Evolutionary conservation across 2,888 invertebrate genomes (phyloP).

Genomic region (Hyposoter dolosus): DNA sequence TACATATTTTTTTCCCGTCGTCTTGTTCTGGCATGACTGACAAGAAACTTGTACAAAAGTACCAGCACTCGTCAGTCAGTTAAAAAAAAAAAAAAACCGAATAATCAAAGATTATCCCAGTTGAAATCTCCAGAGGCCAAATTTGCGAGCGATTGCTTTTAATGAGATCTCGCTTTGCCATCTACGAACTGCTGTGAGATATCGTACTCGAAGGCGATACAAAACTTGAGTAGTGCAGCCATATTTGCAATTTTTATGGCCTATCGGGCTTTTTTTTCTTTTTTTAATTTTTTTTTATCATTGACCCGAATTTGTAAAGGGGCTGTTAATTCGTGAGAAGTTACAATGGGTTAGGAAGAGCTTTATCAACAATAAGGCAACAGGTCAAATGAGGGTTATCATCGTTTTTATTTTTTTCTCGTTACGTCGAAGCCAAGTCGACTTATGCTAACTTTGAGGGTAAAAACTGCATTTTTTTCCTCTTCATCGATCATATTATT

Average conservation of each 20-base stretch:
- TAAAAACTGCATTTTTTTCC: neutral
- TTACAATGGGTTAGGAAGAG: neutral
- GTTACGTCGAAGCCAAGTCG: neutral
- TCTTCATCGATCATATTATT: neutral
- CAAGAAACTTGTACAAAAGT: constrained; percentile 1
- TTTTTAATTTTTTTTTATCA: constrained; percentile 34
- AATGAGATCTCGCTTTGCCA: constrained; percentile 59
- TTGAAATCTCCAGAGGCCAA: constrained; percentile 36
- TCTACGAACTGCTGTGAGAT: constrained; percentile 36
- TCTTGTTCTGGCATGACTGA: neutral
- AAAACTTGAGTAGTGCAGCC: constrained; percentile 41
- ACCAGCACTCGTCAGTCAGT: neutral
- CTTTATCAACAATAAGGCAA: constrained; percentile 19
- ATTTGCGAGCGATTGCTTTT: constrained; percentile 74
- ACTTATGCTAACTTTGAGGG: neutral
- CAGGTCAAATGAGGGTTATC: constrained; percentile 49
- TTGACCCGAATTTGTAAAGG: constrained; percentile 42
- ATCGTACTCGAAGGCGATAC: constrained; percentile 52
- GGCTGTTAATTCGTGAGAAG: neutral
- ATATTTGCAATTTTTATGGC: neutral
- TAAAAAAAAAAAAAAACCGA: neutral
- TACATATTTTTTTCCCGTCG: constrained; percentile 11
- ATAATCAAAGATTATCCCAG: constrained; percentile 4
- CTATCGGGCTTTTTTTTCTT: neutral
- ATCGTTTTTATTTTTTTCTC: neutral